Percentiles rank a stretch among this genome's conserved stretches.
phyloP scores from a whole-genome alignment of 2,113 vertebrate genomes.

The Bucco capensis region DNA sequence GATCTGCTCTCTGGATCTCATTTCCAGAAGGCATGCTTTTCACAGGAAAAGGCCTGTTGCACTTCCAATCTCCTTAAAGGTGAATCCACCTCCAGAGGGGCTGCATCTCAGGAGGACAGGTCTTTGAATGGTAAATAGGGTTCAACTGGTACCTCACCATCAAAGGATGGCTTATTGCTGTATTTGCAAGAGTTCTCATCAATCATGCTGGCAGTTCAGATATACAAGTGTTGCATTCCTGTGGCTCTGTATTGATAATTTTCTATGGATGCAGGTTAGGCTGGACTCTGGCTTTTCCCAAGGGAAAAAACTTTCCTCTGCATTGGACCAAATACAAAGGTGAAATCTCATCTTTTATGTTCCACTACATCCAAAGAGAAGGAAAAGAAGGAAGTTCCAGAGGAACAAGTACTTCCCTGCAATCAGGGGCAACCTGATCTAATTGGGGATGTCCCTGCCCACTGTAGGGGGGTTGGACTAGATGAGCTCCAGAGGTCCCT shows the following conservation, averaged over 20 bases:
- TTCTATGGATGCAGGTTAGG: not conserved
- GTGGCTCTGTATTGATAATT: accelerated
- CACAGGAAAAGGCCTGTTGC: not conserved
- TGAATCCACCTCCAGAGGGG: not conserved
- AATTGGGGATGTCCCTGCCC: no score
- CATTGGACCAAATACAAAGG: not conserved
- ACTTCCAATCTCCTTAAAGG: not conserved
- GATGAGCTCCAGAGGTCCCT: no score
- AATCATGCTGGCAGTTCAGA: not conserved
- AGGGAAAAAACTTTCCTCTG: not conserved
- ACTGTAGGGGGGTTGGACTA: no score
- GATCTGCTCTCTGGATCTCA: not conserved
- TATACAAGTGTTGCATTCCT: not conserved
- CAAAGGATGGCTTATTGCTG: not conserved
- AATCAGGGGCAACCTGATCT: not conserved
- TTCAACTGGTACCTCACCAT: not conserved
- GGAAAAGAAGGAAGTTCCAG: not conserved
- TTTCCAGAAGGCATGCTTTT: not conserved
- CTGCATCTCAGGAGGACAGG: not conserved
- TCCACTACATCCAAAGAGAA: not conserved
- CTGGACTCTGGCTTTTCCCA: not conserved
- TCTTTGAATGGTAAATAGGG: not conserved
- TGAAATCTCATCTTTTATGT: not conserved
- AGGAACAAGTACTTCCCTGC: not conserved
- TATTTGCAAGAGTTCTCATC: not conserved